Evolutionary conservation across 1,140 invertebrate genomes (phyloP), one percentile per base, ranked within the genome.

Genomic region (Eurosta solidaginis): DNA sequence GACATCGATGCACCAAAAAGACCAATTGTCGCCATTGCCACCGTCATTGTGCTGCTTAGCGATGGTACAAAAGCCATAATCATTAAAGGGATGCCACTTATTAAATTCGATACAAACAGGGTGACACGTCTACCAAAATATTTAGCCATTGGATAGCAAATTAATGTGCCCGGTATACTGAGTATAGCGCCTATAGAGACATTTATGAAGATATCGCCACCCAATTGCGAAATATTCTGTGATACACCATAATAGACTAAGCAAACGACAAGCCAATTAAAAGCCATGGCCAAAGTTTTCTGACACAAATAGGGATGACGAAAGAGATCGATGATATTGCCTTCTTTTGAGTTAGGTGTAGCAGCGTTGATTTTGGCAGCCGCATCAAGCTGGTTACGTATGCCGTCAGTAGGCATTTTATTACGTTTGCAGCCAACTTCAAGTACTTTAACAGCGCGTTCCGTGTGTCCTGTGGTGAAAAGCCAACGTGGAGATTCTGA

Each of bases 401-500:
- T 91, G 1, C 83, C 86, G 1, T 90, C 90, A 1, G 89, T 91
- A 12, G 91, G 89, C 1, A 88, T 83, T n/a, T 87, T 88, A 80
- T 91, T 92, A 78, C 81, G 83, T 79, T 89, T 90, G 3, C 94
- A 94, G 22, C 93, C 94, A 77, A 88, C 90, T 83, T 92, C 89
- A 45, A 96, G 87, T 12, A 95, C 90, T 74, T 89, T 87, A 6
- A 92, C 90, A 0, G 95, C 93, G 80, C 93, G 90, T 3, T 93
- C 91, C 17, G 92, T 88, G 81, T 89, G 91, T 0, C 94, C 93
- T 12, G 91, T 90, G 3, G 93, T 91, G 1, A 95, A 82, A 3
- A 96, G 89, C 95, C 95, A 96, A 77, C 95, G 90, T 0, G 95
- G 95, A 1, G 94, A 95, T 88, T 96, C 95, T n/a, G 95, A 22